A percentile compares a stretch with the other conserved stretches of the same genome.
Evolutionary conservation across 2,797 vertebrate genomes (phyloP).

Genomic region (Adrianichthys oophorus): DNA sequence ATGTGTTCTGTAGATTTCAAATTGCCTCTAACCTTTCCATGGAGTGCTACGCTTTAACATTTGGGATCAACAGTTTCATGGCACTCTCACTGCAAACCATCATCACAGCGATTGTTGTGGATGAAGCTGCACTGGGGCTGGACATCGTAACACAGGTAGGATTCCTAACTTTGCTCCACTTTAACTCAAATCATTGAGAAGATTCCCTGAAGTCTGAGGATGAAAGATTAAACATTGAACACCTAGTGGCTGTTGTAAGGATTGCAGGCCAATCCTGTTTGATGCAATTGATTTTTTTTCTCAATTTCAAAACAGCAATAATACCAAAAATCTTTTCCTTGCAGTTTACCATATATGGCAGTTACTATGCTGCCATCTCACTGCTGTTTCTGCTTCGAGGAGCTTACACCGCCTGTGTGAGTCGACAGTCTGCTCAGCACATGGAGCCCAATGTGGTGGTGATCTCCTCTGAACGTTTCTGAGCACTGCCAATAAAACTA

Average conservation of each 20-base stretch:
- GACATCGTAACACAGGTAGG: conserved; percentile 76
- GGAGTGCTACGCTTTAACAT: conserved; percentile 77
- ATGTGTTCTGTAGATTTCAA: conserved; percentile 67
- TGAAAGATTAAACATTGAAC: conserved; percentile 20
- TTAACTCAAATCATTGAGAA: background rate
- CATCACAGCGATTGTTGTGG: conserved; percentile 68
- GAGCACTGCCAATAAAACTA: conserved; percentile 26
- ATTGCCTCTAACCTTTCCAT: conserved; percentile 77
- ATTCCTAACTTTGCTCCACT: background rate
- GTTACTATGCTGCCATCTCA: conserved; percentile 74
- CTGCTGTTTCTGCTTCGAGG: conserved; percentile 74
- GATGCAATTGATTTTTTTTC: background rate
- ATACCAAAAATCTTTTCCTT: conserved; percentile 14
- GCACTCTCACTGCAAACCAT: conserved; percentile 75
- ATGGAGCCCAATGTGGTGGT: conserved; percentile 23
- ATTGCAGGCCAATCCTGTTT: conserved; percentile 13
- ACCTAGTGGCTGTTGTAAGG: conserved; percentile 41
- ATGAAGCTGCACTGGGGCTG: conserved; percentile 69
- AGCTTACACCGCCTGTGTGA: conserved; percentile 55
- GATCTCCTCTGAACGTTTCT: conserved; percentile 49
- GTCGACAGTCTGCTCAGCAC: background rate
- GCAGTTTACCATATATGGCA: conserved; percentile 79
- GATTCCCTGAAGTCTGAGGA: background rate
- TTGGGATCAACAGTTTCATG: conserved; percentile 78
- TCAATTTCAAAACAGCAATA: background rate